These are phyloP conservation scores for Florisuga fusca DNA, from an alignment of 2,797 vertebrate species.

Conservation along the genomic window DNA sequence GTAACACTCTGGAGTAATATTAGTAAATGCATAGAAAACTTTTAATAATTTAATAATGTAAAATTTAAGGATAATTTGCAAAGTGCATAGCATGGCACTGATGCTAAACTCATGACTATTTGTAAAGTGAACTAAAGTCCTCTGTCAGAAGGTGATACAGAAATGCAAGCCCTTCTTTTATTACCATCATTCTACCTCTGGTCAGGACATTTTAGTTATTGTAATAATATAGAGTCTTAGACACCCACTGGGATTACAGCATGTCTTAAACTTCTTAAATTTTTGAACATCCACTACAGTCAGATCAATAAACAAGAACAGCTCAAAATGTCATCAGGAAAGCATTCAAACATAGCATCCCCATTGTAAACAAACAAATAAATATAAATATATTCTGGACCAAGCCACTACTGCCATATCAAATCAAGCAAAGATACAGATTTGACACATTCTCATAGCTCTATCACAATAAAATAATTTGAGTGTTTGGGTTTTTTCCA, in stretches of 20 bases:
- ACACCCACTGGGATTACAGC: neutral
- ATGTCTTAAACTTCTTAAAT: neutral
- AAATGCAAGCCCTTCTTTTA: neutral
- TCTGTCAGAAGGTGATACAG: neutral
- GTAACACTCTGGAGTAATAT: neutral
- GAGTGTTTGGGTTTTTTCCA: neutral
- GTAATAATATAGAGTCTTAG: neutral
- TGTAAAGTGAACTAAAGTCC: neutral
- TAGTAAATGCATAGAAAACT: neutral
- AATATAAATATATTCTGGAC: neutral
- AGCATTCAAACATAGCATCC: neutral
- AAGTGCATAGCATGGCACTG: neutral
- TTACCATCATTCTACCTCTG: neutral
- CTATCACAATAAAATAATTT: neutral
- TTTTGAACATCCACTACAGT: neutral
- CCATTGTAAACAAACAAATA: neutral
- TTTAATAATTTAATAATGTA: neutral
- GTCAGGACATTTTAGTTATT: neutral
- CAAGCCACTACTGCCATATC: neutral
- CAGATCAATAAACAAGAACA: neutral
- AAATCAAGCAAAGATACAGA: neutral
- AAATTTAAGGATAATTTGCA: neutral
- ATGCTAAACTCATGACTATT: neutral
- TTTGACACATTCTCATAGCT: neutral
- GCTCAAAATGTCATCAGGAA: neutral